Evolutionary conservation across 2,113 vertebrate genomes (phyloP).

Genomic region (Callocephalon fimbriatum): DNA sequence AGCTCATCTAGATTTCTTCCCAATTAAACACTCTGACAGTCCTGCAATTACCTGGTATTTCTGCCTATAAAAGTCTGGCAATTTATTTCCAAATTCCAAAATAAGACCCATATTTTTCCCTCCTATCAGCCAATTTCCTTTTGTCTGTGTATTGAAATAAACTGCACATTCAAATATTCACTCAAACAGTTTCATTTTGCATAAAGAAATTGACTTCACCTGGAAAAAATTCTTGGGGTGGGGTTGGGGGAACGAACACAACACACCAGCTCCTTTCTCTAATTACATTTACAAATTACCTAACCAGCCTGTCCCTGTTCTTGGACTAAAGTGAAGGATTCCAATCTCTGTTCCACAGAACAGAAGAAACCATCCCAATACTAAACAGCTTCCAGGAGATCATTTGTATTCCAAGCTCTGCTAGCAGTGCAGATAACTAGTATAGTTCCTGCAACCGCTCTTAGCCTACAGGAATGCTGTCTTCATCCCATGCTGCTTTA

Average conservation of each 20-base stretch:
- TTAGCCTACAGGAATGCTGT: neutral
- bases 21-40: neutral
- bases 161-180: neutral
- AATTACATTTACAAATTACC: neutral
- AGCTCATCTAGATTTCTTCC: neutral
- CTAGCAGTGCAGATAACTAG: neutral
- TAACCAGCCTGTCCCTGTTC: neutral
- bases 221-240: neutral
- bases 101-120: accelerated
- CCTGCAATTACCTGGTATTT: neutral
- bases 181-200: neutral
- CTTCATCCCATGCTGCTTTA: neutral
- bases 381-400: neutral
- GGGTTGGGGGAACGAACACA: neutral
- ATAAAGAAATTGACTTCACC: neutral
- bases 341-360: neutral
- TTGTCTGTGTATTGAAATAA: neutral
- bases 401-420: neutral
- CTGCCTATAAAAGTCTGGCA: neutral
- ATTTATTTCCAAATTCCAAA: neutral
- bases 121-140: neutral
- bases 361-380: neutral
- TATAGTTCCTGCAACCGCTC: neutral
- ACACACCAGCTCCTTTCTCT: neutral
- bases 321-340: neutral